Conservation (phyloP, 1,140 invertebrate species). For the Maniola jurtina region DNA sequence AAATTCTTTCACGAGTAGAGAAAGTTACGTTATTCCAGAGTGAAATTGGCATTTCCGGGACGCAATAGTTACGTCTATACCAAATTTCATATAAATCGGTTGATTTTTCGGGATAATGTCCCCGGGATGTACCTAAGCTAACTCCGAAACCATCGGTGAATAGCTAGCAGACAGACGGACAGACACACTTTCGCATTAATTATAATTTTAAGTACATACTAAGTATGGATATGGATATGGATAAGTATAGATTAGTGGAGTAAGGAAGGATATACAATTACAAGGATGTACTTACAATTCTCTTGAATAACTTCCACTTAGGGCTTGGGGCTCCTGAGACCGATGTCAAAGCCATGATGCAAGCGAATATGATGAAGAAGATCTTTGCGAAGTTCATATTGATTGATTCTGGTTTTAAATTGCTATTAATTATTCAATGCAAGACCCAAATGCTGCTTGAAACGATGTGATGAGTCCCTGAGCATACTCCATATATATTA, state of each 20-base stretch:
- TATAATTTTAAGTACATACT: too few species aligned
- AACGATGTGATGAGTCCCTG: neutral
- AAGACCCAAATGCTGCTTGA: neutral
- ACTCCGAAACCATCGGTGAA: too few species aligned
- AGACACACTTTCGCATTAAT: too few species aligned
- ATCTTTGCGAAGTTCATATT: slow-evolving; percentile 52
- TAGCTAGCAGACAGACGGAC: too few species aligned
- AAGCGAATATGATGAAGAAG: slow-evolving; percentile 49
- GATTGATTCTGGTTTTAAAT: slow-evolving; percentile 8
- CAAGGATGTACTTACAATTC: slow-evolving; percentile 48
- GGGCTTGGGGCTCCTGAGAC: slow-evolving; percentile 40
- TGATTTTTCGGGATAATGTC: too few species aligned
- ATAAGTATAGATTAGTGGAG: neutral
- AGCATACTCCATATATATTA: slow-evolving; percentile 8
- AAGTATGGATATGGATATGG: too few species aligned
- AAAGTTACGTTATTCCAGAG: too few species aligned
- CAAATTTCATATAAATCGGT: too few species aligned
- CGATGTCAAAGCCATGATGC: slow-evolving; percentile 37
- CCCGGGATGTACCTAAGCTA: too few species aligned
- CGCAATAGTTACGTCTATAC: too few species aligned
- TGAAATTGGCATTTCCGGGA: too few species aligned
- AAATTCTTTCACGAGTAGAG: too few species aligned
- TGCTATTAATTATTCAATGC: neutral
- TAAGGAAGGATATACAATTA: neutral
- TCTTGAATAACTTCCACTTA: slow-evolving; percentile 57